Evolutionary conservation across 2,888 invertebrate genomes (phyloP).

Genomic region (Lacanobia wlatinum): DNA sequence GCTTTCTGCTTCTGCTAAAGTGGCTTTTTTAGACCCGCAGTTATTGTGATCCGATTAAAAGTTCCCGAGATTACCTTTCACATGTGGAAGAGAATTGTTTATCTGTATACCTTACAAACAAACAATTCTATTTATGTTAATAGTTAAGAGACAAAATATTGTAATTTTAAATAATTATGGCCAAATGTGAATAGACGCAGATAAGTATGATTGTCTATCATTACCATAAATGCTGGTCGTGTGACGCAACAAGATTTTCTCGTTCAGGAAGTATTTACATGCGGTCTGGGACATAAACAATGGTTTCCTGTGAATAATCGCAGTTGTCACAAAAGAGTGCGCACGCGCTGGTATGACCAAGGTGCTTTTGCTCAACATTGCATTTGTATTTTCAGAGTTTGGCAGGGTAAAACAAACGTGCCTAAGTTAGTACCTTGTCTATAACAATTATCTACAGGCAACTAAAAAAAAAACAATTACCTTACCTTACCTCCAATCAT

Average conservation of each 20-base stretch:
- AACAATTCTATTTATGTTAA: too few species aligned
- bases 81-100: too few species aligned
- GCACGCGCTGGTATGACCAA: not conserved
- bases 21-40: too few species aligned
- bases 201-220: constrained; percentile 40
- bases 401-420: not conserved
- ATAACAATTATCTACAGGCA: not conserved
- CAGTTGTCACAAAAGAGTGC: constrained; percentile 3
- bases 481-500: too few species aligned
- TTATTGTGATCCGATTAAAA: not conserved
- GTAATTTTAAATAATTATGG: constrained; percentile 14
- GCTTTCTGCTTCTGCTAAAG: too few species aligned
- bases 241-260: constrained; percentile 12
- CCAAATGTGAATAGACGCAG: constrained; percentile 1
- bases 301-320: constrained; percentile 30
- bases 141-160: not conserved
- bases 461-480: too few species aligned
- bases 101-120: too few species aligned
- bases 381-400: not conserved
- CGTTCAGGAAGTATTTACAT: constrained; percentile 42
- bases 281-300: constrained; percentile 12
- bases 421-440: not conserved
- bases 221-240: constrained; percentile 18
- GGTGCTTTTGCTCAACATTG: not conserved
- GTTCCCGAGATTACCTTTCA: not conserved